phyloP scores from a whole-genome alignment of 2,113 vertebrate genomes.

The Siniperca chuatsi region DNA sequence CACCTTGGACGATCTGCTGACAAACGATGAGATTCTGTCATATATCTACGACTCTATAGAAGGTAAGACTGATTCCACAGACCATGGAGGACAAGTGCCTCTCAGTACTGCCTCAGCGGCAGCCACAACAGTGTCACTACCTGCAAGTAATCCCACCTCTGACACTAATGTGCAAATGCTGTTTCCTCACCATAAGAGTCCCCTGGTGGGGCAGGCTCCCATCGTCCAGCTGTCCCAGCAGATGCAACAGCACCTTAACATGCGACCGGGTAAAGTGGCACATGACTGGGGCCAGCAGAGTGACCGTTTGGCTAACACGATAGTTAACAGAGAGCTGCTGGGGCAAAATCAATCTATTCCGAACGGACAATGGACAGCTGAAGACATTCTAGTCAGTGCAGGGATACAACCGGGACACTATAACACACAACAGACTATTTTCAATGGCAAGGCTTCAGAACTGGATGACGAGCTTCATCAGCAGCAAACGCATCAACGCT shows the following conservation, averaged over 20 bases:
- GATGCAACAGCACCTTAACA: slow-evolving; percentile 80
- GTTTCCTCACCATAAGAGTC: slow-evolving; percentile 62
- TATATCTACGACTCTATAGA: slow-evolving; percentile 78
- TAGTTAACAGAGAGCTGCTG: slow-evolving; percentile 54
- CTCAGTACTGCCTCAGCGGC: neutral
- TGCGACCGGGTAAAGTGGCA: slow-evolving; percentile 34
- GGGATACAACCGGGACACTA: slow-evolving; percentile 61
- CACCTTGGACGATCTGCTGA: slow-evolving; percentile 76
- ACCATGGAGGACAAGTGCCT: slow-evolving; percentile 37
- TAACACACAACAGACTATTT: slow-evolving; percentile 56
- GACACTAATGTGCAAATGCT: slow-evolving; percentile 61
- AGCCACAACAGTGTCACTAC: neutral
- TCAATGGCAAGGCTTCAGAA: slow-evolving; percentile 54
- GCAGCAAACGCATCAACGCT: slow-evolving; percentile 47
- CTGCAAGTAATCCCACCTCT: slow-evolving; percentile 36
- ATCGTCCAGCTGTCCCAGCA: slow-evolving; percentile 81
- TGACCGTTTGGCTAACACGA: slow-evolving; percentile 8
- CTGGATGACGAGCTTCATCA: slow-evolving; percentile 43
- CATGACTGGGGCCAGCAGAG: slow-evolving; percentile 58
- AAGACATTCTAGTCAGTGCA: slow-evolving; percentile 51
- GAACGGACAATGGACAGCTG: slow-evolving; percentile 66
- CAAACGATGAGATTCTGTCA: slow-evolving; percentile 83
- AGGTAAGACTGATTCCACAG: slow-evolving; percentile 49
- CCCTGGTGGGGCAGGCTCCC: slow-evolving; percentile 56
- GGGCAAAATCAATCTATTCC: slow-evolving; percentile 45